Base-by-base conservation (phyloP, 2,797 vertebrate species). In the Syngnathus acus region DNA sequence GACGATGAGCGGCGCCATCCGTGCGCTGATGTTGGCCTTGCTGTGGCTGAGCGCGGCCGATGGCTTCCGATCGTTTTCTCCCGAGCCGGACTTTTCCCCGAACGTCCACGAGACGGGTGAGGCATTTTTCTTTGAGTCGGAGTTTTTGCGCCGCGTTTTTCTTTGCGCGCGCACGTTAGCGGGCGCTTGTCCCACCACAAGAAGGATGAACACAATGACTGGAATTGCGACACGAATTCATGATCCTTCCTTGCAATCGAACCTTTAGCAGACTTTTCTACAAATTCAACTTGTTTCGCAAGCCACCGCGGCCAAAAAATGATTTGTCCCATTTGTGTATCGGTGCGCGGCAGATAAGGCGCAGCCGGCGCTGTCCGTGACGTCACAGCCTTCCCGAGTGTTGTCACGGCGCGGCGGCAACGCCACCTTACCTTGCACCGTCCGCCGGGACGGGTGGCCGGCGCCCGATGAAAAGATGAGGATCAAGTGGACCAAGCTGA, bases 401-500 rank as follows among this genome's bases (percentile, higher is more conserved):
- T 87, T 95, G 76, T 94, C 95, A 0, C 84, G 89, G 38, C 88
- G 96, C 8, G 95, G 96, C 6, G 93, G 93, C 68, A 98, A 98
- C 10, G 90, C 89, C 11, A 98, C 95, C 62, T 84, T 99, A 79
- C 93, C 95, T 0, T 99, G 96, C 82, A 92, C 78, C 73, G 95
- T 97, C 83, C 90, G 87, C 48, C 92, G 94, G 58, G 92, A 95
- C 62, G 88, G 90, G 21, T 75, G 85, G 1, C 82, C 90, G 51
- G 78, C 88, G 23, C 88, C 91, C 78, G 89, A 87, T 54, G 93
- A 91, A 69, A 98, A 92, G 85, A 94, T 96, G 85, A 93, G 96
- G 65, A 92, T 99, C 82, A 99, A 99, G 84, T 99, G 97, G 97
- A 99, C 95, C 86, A 99, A 98, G 84, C 88, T 99, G 76, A 98